Conservation (phyloP, 2,888 invertebrate species). For the Ferrisia virgata region DNA sequence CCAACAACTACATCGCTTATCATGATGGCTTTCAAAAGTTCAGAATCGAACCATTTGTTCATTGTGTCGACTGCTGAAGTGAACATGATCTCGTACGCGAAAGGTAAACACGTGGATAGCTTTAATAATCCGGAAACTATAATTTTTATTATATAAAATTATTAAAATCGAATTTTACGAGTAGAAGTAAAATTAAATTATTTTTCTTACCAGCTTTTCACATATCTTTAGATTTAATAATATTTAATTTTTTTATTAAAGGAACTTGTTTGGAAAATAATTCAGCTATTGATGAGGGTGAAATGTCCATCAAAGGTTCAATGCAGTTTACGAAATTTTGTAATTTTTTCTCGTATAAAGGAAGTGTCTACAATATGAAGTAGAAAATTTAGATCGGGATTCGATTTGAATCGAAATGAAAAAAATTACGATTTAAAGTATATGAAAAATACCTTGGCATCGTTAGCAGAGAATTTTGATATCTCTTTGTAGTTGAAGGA, state of each 20-base stretch:
- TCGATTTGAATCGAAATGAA: too few relatives aligned
- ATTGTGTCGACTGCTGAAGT: conserved; percentile 57
- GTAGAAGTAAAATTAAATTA: background rate
- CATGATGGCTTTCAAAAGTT: conserved; percentile 59
- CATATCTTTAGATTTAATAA: conserved; percentile 46
- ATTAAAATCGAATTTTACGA: background rate
- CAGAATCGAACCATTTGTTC: conserved; percentile 59
- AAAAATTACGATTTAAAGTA: too few relatives aligned
- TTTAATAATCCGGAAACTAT: conserved; percentile 47
- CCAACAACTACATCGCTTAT: conserved; percentile 61
- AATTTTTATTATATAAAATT: background rate
- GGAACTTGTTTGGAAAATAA: background rate
- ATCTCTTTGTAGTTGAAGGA: conserved; percentile 55
- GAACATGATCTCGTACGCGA: conserved; percentile 57
- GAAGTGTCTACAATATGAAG: conserved; percentile 54
- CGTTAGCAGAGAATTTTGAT: conserved; percentile 56
- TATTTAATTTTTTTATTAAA: background rate
- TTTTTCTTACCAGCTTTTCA: conserved; percentile 50
- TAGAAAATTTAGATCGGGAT: too few relatives aligned
- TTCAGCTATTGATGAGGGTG: conserved; percentile 51
- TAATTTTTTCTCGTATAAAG: conserved; percentile 56
- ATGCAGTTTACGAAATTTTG: conserved; percentile 54
- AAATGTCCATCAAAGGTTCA: conserved; percentile 56
- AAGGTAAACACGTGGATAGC: conserved; percentile 53
- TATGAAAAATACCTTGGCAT: conserved; percentile 54